Conservation (phyloP, 2,888 invertebrate genomes). For the Stenodera caucasica region DNA sequence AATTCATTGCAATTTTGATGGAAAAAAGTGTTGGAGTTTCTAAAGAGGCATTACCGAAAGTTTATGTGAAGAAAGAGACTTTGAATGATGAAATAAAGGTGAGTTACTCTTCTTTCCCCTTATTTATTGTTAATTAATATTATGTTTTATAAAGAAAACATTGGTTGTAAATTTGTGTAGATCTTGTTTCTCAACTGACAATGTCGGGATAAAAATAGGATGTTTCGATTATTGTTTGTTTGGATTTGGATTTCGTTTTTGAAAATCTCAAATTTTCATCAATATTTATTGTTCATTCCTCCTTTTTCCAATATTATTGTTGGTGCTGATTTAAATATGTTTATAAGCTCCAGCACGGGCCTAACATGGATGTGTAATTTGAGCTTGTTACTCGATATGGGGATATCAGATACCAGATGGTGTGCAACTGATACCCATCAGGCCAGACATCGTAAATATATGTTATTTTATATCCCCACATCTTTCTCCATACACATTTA, state of each 20-base stretch:
- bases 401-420: conserved; percentile 54
- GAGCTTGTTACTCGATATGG: conserved; percentile 47
- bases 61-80: conserved; percentile 65
- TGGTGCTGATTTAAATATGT: neutral
- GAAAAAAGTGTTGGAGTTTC: conserved; percentile 39
- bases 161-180: too few relatives aligned
- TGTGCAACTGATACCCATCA: conserved; percentile 55
- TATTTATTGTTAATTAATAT: too few relatives aligned
- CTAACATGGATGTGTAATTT: conserved; percentile 47
- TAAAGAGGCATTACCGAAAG: conserved; percentile 36
- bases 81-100: conserved; percentile 78
- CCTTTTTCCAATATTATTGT: too few relatives aligned
- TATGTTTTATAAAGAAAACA: too few relatives aligned
- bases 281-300: too few relatives aligned
- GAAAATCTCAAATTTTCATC: neutral
- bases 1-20: conserved; percentile 38
- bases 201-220: too few relatives aligned
- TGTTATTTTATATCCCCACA: conserved; percentile 43
- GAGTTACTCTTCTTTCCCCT: conserved; percentile 35
- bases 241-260: conserved; percentile 13
- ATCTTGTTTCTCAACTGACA: too few relatives aligned
- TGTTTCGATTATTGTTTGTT: too few relatives aligned
- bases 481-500: conserved; percentile 28
- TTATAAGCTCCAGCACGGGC: conserved; percentile 42
- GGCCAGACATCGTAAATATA: conserved; percentile 46